Evolutionary conservation across 2,888 invertebrate species (phyloP), one percentile per base, ranked within the genome.

Genomic region (Stenoptilia bipunctidactyla): DNA sequence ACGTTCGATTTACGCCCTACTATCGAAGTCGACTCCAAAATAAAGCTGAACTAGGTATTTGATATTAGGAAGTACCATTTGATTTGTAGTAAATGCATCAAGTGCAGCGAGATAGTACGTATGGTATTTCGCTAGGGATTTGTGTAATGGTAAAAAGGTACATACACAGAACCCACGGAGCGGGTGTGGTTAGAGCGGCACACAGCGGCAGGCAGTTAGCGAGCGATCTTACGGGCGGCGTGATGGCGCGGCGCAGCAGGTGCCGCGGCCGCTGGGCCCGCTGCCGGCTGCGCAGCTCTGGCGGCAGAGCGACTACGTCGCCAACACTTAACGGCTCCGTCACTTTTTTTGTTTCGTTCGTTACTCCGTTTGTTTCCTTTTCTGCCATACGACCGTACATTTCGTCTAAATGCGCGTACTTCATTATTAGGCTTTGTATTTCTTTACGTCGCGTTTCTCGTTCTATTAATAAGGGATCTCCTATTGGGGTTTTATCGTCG

Each of bases 391-490:
- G 77, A 13, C 85, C 88, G 66, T 90, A 90, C 42, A 87, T 87
- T 56, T 92, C 91, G 54, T 92, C 92, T 49, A 93, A 76, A 36
- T 91, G 92, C 20, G 92, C 90, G 66, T 94, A 94, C 66, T 93
- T 94, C 85, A 90, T 86, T 45, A 93, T 92, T 43, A 94, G 80
- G 54, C 90, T 89, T 65, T 92, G 91, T 44, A 93, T 92, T 61
- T 94, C 94, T 58, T 93, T 93, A 27, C 94, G 87, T 53, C 90
- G 89, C 8, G 91, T 90, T 64, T 93, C 92, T 35, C 94, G 85
- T 50, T 94, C 93, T 49, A 87, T 86, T 37, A 88, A 70, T 15
- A 85, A 82, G 45, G 84, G 84, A 58, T 90, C 89, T 36, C 77
- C 77, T 30, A 84, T 79, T 8, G 85, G 84, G 13, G 85, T 84